These are phyloP conservation scores for Heterocephalus glaber DNA, from an alignment of 2,113 vertebrate genomes.

Conservation along the genomic window DNA sequence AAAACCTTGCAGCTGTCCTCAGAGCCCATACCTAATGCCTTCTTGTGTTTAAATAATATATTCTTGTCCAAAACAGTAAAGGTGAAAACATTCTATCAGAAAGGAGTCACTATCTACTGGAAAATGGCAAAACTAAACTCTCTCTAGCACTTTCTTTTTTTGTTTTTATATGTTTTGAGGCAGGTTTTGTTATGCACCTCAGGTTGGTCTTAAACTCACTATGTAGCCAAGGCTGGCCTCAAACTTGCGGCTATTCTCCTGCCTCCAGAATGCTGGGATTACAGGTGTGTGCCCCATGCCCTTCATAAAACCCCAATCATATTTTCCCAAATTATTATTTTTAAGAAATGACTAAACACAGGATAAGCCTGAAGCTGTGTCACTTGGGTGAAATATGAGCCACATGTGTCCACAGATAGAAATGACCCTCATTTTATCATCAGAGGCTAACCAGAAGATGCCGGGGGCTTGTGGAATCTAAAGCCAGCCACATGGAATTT, in stretches of 20 bases:
- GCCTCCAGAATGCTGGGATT: not conserved
- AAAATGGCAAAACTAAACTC: not conserved
- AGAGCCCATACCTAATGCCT: not conserved
- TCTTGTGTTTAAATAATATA: not conserved
- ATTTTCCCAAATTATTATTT: conserved; percentile 25
- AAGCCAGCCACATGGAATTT: conserved; percentile 44
- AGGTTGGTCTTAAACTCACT: not conserved
- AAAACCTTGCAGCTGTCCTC: too few species aligned
- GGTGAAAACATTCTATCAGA: not conserved
- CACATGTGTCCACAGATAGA: conserved; percentile 28
- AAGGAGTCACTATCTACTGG: not conserved
- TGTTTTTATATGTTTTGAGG: not conserved
- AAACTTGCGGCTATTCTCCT: not conserved
- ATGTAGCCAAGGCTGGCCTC: not conserved
- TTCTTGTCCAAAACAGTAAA: not conserved
- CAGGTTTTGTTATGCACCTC: not conserved
- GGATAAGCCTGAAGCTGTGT: not conserved
- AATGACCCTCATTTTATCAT: conserved; percentile 8
- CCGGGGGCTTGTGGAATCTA: conserved; percentile 25
- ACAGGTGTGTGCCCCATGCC: not conserved
- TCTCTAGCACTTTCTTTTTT: not conserved
- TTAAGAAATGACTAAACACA: conserved; percentile 3
- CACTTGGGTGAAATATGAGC: not conserved
- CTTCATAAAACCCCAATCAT: not conserved
- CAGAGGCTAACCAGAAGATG: conserved; percentile 5